Percentiles rank a stretch among this genome's conserved stretches.
Evolutionary conservation across 2,888 invertebrate species (phyloP).

Genomic region (Tachina lurida): DNA sequence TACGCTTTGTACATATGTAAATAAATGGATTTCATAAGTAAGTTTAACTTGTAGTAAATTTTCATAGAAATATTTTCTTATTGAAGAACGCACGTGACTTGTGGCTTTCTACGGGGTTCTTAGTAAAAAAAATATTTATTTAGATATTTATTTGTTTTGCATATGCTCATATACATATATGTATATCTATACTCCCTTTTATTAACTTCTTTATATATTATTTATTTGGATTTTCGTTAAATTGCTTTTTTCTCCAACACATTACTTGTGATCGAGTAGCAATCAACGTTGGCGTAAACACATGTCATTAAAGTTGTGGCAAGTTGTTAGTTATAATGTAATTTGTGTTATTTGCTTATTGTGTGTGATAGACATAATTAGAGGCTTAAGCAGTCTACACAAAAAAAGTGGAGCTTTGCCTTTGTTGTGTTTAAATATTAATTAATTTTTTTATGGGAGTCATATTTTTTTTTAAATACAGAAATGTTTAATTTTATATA

Average conservation of each 20-base stretch:
- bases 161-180: not conserved
- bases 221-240: conserved; percentile 9
- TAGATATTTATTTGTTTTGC: not conserved
- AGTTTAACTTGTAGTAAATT: not conserved
- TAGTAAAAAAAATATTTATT: not conserved
- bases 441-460: no score
- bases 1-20: not conserved
- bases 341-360: no score
- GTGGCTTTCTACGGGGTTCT: not conserved
- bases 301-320: not conserved
- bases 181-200: not conserved
- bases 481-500: no score
- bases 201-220: conserved; percentile 1
- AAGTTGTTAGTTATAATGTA: not conserved
- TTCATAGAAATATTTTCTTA: not conserved
- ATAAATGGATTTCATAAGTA: conserved; percentile 2
- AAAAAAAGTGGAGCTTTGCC: no score
- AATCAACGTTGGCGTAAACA: conserved; percentile 34
- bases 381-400: no score
- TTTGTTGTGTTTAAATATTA: no score
- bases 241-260: not conserved
- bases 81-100: conserved; percentile 21
- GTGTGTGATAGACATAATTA: no score
- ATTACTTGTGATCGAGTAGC: not conserved
- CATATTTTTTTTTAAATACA: no score